Base-by-base conservation (phyloP, 2,797 vertebrate species). In the Aulostomus chinensis region DNA sequence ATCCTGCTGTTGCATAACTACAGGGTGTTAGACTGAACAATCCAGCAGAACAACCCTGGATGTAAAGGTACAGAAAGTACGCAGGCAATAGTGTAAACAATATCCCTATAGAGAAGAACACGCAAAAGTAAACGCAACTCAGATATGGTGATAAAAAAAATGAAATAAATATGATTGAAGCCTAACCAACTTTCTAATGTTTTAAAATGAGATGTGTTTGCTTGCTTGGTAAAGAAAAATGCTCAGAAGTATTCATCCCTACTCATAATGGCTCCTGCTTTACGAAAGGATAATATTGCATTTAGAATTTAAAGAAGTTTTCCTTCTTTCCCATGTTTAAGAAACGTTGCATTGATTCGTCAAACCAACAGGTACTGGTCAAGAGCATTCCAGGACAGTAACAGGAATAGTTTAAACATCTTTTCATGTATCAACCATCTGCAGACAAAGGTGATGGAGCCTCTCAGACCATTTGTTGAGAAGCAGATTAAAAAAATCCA, bases 261-360 rank as follows among this genome's bases (percentile, higher is more conserved):
- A 14, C 26, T 37, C 26, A 38, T 41, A 2, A 58, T 58, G 40
- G 33, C 24, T 63, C 57, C 9, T 2, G 9, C 33, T 67, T 56
- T 53, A 42, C 10, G 39, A 17, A 17, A 38, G 30, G 18, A 42
- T 35, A 40, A 31, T 55, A 64, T 36, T 41, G 41, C 20, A 32
- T 66, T 66, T 51, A 20, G 0, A 57, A 25, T 39, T n/a, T n/a
- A n/a, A n/a, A n/a, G 1, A 16, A 21, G 7, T 20, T 21, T 26
- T 34, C n/a, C 36, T n/a, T 10, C 15, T 36, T 48, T 36, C 32
- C 24, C 15, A 66, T 13, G 7, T 51, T 9, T 0, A 9, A 20
- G 41, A 48, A 32, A 1, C n/a, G 40, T 38, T 38, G 30, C 31
- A 59, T 39, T 41, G 11, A 22, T 22, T 10, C 52, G 31, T 41